Evolutionary conservation across 2,113 vertebrate species (phyloP).

Genomic region (Mesocricetus auratus): DNA sequence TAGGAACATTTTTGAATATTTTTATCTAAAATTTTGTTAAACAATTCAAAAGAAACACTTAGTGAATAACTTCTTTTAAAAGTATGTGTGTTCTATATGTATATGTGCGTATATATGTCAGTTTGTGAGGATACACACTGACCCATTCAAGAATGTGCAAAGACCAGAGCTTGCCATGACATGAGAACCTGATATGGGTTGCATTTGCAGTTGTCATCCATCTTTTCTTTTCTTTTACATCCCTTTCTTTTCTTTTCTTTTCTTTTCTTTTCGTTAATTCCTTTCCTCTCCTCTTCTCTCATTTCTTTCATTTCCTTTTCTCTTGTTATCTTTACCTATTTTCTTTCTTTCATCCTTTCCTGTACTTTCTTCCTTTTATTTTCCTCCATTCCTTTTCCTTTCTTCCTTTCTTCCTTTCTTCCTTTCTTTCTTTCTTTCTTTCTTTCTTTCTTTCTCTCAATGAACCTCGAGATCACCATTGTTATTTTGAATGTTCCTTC

Average conservation of each 20-base stretch:
- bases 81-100: not conserved
- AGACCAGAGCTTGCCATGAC: not conserved
- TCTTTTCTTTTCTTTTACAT: too few species aligned
- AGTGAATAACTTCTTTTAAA: not conserved
- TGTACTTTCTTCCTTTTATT: not conserved
- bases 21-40: not conserved
- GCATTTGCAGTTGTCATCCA: not conserved
- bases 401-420: accelerated
- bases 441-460: not conserved
- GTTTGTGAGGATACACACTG: not conserved
- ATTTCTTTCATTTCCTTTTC: not conserved
- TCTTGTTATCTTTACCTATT: not conserved
- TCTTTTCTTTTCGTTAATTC: too few species aligned
- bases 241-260: not conserved
- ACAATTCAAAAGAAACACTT: not conserved
- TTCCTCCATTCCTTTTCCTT: not conserved
- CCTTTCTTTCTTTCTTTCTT: not conserved
- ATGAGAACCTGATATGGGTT: not conserved
- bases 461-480: not conserved
- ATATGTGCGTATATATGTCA: not conserved
- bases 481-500: not conserved
- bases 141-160: too few species aligned
- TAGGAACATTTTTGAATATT: not conserved
- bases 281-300: not conserved
- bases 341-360: too few species aligned